phyloP scores from a whole-genome alignment of 2,113 vertebrate species.

The Actenoides lindsayi region DNA sequence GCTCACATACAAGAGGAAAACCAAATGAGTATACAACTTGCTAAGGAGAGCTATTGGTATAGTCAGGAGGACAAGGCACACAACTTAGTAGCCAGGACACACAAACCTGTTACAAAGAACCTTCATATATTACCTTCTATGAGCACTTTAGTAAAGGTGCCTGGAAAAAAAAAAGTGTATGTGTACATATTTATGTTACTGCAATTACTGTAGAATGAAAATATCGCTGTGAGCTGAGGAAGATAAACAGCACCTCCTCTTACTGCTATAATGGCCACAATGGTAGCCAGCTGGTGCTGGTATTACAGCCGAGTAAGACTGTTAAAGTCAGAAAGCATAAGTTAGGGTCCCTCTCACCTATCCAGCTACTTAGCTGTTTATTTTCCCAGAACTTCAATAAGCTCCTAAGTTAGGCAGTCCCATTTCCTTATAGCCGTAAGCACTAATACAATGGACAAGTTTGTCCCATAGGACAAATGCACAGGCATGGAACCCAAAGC shows the following conservation, averaged over 20 bases:
- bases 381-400: background rate
- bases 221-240: background rate
- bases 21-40: background rate
- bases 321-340: background rate
- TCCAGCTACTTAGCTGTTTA: background rate
- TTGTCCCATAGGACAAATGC: background rate
- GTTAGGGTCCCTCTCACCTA: background rate
- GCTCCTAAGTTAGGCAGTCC: background rate
- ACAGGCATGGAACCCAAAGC: fast-evolving
- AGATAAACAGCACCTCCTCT: background rate
- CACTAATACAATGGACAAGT: fast-evolving
- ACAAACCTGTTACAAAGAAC: background rate
- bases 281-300: background rate
- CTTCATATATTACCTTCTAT: fast-evolving
- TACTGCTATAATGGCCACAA: background rate
- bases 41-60: background rate
- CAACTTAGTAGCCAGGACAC: no score
- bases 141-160: background rate
- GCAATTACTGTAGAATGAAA: background rate
- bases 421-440: background rate
- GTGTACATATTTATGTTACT: background rate
- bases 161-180: background rate
- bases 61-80: background rate
- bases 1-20: background rate
- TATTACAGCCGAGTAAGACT: fast-evolving